Conservation (phyloP, 2,888 invertebrate genomes). For the Parelbella ahira region DNA sequence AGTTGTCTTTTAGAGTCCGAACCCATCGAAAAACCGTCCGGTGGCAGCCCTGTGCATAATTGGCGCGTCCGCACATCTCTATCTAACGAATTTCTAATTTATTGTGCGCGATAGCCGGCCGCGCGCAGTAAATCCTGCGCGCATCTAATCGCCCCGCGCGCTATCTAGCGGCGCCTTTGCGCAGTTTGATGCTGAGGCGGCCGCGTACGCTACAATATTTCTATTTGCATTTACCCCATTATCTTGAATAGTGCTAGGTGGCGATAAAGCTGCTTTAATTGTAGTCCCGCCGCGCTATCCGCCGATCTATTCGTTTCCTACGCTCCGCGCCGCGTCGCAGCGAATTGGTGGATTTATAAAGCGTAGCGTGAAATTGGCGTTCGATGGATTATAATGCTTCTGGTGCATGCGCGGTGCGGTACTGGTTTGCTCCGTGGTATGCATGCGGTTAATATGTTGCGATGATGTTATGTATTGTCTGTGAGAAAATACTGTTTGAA, state of each 20-base stretch:
- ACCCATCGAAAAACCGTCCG: too few species aligned
- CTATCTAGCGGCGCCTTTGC: conserved; percentile 76
- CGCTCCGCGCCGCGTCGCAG: not conserved
- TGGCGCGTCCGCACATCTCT: conserved; percentile 65
- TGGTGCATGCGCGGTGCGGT: too few species aligned
- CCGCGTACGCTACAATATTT: conserved; percentile 57
- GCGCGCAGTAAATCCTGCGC: conserved; percentile 68
- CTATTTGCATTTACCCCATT: conserved; percentile 49
- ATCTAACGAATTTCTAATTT: conserved; percentile 80
- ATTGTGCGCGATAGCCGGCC: conserved; percentile 65
- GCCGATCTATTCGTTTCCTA: conserved; percentile 7
- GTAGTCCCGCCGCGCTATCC: conserved; percentile 28
- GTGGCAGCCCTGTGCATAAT: conserved; percentile 46
- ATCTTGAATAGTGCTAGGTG: conserved; percentile 50
- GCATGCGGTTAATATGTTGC: too few species aligned
- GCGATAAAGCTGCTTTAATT: conserved; percentile 44
- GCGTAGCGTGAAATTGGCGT: too few species aligned
- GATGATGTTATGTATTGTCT: too few species aligned
- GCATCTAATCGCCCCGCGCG: conserved; percentile 70
- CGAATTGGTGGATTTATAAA: not conserved
- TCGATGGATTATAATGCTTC: too few species aligned
- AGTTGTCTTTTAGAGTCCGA: too few species aligned
- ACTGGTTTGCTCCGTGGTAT: too few species aligned
- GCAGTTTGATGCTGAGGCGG: conserved; percentile 62
- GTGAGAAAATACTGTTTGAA: too few species aligned